phyloP scores from a whole-genome alignment of 1,140 invertebrate genomes.

The Nephotettix cincticeps region DNA sequence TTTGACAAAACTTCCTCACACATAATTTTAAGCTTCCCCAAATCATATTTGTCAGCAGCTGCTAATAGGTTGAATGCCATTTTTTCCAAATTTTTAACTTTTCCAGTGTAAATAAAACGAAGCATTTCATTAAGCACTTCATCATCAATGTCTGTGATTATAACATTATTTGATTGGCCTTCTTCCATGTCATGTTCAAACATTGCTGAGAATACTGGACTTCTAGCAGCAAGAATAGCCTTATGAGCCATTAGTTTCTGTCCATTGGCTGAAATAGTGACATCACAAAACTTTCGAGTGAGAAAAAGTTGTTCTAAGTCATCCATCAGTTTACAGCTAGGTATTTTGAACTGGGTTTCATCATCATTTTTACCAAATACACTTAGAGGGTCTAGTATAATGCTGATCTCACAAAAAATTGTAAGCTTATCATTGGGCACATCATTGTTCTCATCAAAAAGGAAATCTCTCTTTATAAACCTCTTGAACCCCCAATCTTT shows the following conservation, averaged over 20 bases:
- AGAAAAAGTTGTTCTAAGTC: slow-evolving; percentile 93
- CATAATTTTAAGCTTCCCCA: slow-evolving; percentile 98
- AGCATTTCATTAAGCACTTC: slow-evolving; percentile 97
- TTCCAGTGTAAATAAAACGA: slow-evolving; percentile 98
- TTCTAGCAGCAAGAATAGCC: slow-evolving; percentile 94
- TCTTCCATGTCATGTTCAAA: slow-evolving; percentile 99
- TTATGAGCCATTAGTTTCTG: slow-evolving; percentile 96
- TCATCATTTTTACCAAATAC: slow-evolving; percentile 93
- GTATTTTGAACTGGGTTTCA: slow-evolving; percentile 98
- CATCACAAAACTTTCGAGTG: slow-evolving; percentile 95
- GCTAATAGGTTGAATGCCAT: slow-evolving; percentile 97
- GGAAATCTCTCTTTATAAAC: slow-evolving; percentile 65
- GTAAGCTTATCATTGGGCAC: slow-evolving; percentile 68
- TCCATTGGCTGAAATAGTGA: slow-evolving; percentile 87
- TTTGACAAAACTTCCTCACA: slow-evolving; percentile 75
- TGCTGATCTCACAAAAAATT: slow-evolving; percentile 66
- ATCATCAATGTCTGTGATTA: slow-evolving; percentile 96
- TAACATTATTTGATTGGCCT: slow-evolving; percentile 92
- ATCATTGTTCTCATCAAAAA: slow-evolving; percentile 67
- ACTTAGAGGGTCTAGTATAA: slow-evolving; percentile 96
- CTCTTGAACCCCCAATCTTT: slow-evolving; percentile 75
- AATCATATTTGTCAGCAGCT: slow-evolving; percentile 96
- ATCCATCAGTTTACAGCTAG: slow-evolving; percentile 91
- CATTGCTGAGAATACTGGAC: slow-evolving; percentile 97
- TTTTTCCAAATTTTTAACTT: slow-evolving; percentile 92